Percentiles rank a stretch among this genome's conserved stretches.
phyloP scores from a whole-genome alignment of 2,888 invertebrate genomes.

The Gastrophysa polygoni region DNA sequence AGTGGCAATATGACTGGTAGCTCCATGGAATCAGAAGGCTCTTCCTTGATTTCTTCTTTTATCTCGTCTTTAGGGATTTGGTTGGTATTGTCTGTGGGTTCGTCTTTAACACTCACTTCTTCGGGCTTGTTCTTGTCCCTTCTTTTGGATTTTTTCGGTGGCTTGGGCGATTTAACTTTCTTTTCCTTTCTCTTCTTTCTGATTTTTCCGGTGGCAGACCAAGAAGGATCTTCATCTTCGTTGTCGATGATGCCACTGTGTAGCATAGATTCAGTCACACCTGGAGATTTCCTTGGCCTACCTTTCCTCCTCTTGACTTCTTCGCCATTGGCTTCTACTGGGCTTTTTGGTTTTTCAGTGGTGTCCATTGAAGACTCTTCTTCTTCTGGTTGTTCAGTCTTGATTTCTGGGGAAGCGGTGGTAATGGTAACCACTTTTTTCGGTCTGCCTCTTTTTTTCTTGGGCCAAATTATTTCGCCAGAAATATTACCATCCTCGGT shows the following conservation, averaged over 20 bases:
- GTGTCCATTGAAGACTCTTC: background rate
- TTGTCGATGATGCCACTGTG: background rate
- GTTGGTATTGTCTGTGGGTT: conserved; percentile 22
- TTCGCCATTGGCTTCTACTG: background rate
- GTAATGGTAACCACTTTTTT: conserved; percentile 18
- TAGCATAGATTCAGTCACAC: background rate
- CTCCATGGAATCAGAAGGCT: conserved; percentile 25
- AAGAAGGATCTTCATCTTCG: conserved; percentile 27
- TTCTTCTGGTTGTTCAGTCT: conserved; percentile 17
- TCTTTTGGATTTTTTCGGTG: conserved; percentile 9
- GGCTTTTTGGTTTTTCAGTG: background rate
- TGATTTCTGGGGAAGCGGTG: background rate
- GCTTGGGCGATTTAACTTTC: conserved; percentile 16
- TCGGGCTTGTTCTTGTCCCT: conserved; percentile 14
- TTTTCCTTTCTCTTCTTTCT: conserved; percentile 24
- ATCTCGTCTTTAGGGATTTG: conserved; percentile 23
- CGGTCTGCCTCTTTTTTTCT: conserved; percentile 32
- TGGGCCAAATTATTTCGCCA: conserved; percentile 32
- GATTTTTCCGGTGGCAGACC: conserved; percentile 21
- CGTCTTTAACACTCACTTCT: conserved; percentile 22
- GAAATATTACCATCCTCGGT: conserved; percentile 34
- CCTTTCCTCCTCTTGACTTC: conserved; percentile 11
- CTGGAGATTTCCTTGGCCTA: background rate
- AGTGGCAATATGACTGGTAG: conserved; percentile 29
- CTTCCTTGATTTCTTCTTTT: conserved; percentile 39